Base-by-base conservation (phyloP, 1,140 invertebrate genomes). In the Drosophila pruinosa region DNA sequence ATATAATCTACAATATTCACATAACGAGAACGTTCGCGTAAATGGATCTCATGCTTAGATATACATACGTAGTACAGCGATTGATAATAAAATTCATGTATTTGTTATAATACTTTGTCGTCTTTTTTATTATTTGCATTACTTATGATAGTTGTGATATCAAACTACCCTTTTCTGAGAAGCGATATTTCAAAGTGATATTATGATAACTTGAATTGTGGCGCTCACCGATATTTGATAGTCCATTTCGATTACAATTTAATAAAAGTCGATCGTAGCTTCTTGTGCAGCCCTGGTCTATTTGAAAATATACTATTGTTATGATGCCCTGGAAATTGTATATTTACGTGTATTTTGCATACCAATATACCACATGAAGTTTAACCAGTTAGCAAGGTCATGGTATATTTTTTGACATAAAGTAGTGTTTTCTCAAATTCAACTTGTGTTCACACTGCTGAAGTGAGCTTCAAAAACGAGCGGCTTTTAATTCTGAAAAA, bases 31-130 rank as follows among this genome's bases (percentile, higher is more conserved):
- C 38, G 28, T 19, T 36, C 14, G 10, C 58, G 52, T 36, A 64
- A 70, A 79, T 73, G 77, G 80, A 85, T 85, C 76, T 86, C 81
- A 86, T 70, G 80, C 73, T 77, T 86, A 86, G 57, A 50, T 76
- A 54, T n/a, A n/a, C n/a, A n/a, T n/a, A n/a, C n/a, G 8, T 77
- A 85, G 36, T 59, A 54, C 19, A 54, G 61, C 31, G 31, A 73
- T 50, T 57, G 61, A 43, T 57, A 86, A 86, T 85, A 86, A 85
- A 83, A 63, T 64, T 68, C 2, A 54, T 59, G 12, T 70, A 80
- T 61, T 73, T 70, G 61, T 79, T 85, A 59, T 59, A 59, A 41
- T 24, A 45, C 4, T 28, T 14, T 21, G 10, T 4, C 28, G 17
- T 34, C 15, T 59, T 15, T 67, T 8, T 4, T 47, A 59, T 21